Evolutionary conservation across 1,140 invertebrate species (phyloP).

Genomic region (Elysia chlorotica): DNA sequence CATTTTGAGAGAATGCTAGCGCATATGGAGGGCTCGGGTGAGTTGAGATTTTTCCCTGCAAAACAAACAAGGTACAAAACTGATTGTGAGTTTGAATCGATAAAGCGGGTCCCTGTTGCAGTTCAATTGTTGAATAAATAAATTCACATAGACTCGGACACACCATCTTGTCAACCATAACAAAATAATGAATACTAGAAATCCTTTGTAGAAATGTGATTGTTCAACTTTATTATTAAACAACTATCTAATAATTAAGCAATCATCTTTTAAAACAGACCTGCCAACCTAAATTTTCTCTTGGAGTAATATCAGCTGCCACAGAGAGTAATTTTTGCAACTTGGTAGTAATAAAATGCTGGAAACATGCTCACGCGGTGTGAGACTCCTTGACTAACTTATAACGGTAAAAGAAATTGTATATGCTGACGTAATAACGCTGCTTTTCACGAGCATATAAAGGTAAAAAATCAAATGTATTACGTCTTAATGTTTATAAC

Average conservation of each 20-base stretch:
- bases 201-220: background rate
- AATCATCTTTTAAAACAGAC: too few species aligned
- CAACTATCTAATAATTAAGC: background rate
- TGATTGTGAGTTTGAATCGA: background rate
- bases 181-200: background rate
- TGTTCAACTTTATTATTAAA: background rate
- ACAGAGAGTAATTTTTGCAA: too few species aligned
- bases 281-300: background rate
- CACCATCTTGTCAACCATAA: background rate
- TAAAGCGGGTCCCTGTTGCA: background rate
- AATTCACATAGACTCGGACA: background rate
- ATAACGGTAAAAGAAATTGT: too few species aligned
- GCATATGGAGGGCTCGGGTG: constrained; percentile 85
- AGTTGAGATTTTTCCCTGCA: constrained; percentile 70
- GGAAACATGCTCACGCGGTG: too few species aligned
- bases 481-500: too few species aligned
- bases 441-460: too few species aligned
- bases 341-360: too few species aligned
- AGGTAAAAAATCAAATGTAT: too few species aligned
- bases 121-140: background rate
- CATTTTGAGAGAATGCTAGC: constrained; percentile 77
- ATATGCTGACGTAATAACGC: too few species aligned
- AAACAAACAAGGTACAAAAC: background rate
- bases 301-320: too few species aligned
- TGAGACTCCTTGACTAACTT: too few species aligned